These are phyloP conservation scores for Martes flavigula DNA, from an alignment of 2,797 vertebrate species.

Conservation along the genomic window DNA sequence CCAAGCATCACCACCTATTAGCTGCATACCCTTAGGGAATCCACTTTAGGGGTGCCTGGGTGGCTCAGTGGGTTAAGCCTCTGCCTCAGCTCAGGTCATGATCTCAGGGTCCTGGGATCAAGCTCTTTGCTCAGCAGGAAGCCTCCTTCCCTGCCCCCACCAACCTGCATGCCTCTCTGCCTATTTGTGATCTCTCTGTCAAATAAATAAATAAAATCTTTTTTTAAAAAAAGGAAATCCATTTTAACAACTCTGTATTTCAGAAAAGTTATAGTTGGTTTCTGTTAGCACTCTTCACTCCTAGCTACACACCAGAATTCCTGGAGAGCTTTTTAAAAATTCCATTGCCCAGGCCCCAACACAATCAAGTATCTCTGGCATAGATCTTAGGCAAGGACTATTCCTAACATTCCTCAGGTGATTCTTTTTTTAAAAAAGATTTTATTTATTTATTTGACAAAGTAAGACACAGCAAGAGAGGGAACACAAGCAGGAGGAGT, in stretches of 20 bases:
- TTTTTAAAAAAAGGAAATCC: not conserved
- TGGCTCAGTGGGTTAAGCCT: too few relatives aligned
- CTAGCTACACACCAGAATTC: not conserved
- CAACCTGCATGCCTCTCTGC: too few relatives aligned
- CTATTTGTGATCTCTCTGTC: too few relatives aligned
- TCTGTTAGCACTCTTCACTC: not conserved
- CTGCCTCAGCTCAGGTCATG: too few relatives aligned
- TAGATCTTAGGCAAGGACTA: not conserved
- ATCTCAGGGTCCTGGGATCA: too few relatives aligned
- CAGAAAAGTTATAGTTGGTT: constrained; percentile 16
- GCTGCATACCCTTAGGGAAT: not conserved
- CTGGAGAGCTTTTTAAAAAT: not conserved
- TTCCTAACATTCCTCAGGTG: not conserved
- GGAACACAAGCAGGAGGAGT: too few relatives aligned
- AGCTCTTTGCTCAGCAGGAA: too few relatives aligned
- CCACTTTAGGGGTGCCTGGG: not conserved
- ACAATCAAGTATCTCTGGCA: not conserved
- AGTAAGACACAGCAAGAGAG: too few relatives aligned
- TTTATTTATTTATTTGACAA: too few relatives aligned
- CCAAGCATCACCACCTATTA: not conserved
- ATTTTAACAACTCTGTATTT: not conserved
- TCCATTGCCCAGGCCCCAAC: not conserved
- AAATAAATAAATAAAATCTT: too few relatives aligned
- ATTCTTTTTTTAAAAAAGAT: not conserved
- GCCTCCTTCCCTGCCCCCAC: too few relatives aligned